Evolutionary conservation across 2,888 invertebrate species (phyloP).

Genomic region (Crocallis elinguaria): DNA sequence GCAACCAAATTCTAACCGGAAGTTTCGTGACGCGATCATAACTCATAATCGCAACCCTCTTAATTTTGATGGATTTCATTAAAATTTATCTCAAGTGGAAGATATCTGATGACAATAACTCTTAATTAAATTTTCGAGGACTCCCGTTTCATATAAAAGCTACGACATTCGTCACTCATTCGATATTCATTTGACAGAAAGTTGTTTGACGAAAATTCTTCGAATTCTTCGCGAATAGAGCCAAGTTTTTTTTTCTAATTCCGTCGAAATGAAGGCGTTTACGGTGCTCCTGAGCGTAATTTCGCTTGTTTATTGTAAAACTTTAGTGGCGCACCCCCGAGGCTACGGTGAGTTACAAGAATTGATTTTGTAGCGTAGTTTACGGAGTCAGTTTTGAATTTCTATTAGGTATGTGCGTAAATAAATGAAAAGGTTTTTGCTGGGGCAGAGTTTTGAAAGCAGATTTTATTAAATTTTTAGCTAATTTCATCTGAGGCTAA

Average conservation of each 20-base stretch:
- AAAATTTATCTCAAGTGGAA: slow-evolving; percentile 44
- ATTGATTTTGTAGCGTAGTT: slow-evolving; percentile 24
- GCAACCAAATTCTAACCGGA: slow-evolving; percentile 3
- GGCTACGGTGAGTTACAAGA: slow-evolving; percentile 44
- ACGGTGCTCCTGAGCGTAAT: slow-evolving; percentile 52
- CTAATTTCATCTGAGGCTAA: no score
- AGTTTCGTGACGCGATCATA: slow-evolving; percentile 7
- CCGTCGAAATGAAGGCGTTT: slow-evolving; percentile 56
- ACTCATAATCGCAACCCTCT: slow-evolving; percentile 8
- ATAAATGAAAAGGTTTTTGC: slow-evolving; percentile 10
- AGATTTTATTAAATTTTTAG: no score
- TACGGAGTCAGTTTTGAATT: slow-evolving; percentile 21
- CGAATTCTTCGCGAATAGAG: slow-evolving; percentile 38
- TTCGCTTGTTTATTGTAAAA: slow-evolving; percentile 55
- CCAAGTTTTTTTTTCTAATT: slow-evolving; percentile 32
- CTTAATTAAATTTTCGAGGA: slow-evolving; percentile 51
- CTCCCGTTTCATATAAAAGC: slow-evolving; percentile 42
- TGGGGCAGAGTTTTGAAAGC: slow-evolving; percentile 2
- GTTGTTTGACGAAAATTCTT: slow-evolving; percentile 9
- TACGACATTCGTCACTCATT: slow-evolving; percentile 17
- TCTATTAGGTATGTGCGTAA: slow-evolving; percentile 11
- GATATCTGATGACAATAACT: slow-evolving; percentile 36
- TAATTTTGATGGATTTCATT: slow-evolving; percentile 32
- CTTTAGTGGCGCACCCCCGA: slow-evolving; percentile 45
- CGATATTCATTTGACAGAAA: slow-evolving; percentile 24